A percentile compares a stretch with the other conserved stretches of the same genome.
These are phyloP conservation scores for Fregata magnificens DNA, from an alignment of 2,113 vertebrate genomes.

Conservation along the genomic window DNA sequence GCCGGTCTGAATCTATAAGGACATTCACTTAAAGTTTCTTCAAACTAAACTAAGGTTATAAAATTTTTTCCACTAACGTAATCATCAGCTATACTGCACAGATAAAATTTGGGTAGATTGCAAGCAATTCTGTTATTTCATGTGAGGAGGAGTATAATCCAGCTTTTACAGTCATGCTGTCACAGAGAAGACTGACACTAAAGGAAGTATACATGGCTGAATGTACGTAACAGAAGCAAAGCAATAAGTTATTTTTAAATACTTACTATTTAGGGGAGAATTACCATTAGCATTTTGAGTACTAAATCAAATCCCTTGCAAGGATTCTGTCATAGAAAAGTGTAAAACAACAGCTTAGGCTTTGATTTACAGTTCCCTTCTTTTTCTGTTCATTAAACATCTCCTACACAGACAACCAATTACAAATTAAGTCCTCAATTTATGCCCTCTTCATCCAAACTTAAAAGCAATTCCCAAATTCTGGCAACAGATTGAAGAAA, in stretches of 20 bases:
- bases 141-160: background rate
- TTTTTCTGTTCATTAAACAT: background rate
- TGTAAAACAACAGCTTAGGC: background rate
- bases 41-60: background rate
- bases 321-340: background rate
- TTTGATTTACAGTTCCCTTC: background rate
- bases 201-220: background rate
- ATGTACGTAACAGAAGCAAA: background rate
- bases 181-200: background rate
- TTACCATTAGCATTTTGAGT: background rate
- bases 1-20: background rate
- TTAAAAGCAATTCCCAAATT: background rate
- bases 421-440: background rate
- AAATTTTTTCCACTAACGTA: background rate
- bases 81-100: background rate
- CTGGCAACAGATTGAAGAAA: background rate
- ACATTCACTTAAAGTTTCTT: background rate
- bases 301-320: background rate
- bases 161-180: background rate
- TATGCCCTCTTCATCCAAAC: background rate
- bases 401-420: background rate
- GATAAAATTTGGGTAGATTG: background rate
- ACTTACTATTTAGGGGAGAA: constrained; percentile 7
- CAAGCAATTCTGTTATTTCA: background rate
- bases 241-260: constrained; percentile 1